Evolutionary conservation across 2,888 invertebrate species (phyloP).

Genomic region (Epirrita christyi): DNA sequence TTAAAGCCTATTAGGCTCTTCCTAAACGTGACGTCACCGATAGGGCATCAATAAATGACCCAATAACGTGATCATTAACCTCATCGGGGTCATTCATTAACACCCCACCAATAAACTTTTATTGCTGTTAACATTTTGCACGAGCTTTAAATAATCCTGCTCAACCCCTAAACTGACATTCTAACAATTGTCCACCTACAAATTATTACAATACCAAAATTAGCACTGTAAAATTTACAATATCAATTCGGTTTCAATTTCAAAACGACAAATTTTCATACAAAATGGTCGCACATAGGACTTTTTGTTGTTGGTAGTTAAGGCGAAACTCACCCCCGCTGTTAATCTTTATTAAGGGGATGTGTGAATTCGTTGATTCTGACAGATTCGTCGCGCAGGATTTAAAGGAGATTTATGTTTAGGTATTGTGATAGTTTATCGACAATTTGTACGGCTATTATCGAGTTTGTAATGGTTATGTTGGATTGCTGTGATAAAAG

Average conservation of each 20-base stretch:
- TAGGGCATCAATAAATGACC: conserved; percentile 14
- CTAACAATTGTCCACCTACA: conserved; percentile 49
- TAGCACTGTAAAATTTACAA: conserved; percentile 46
- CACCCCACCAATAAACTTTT: conserved; percentile 27
- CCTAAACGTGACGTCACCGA: too few relatives aligned
- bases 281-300: conserved; percentile 34
- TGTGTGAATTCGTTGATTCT: conserved; percentile 66
- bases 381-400: conserved; percentile 59
- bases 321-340: conserved; percentile 55
- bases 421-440: conserved; percentile 36
- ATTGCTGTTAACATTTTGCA: conserved; percentile 35
- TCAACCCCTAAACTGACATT: conserved; percentile 46
- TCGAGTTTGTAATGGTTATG: conserved; percentile 31
- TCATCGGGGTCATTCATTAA: conserved; percentile 20
- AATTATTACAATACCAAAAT: conserved; percentile 47
- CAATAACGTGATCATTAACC: conserved; percentile 21
- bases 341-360: conserved; percentile 79
- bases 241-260: background rate
- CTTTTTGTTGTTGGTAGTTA: conserved; percentile 45
- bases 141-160: conserved; percentile 48
- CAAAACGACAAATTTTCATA: conserved; percentile 12
- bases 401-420: conserved; percentile 38
- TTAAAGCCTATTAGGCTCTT: too few relatives aligned
- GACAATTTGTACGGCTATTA: conserved; percentile 35
- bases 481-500: conserved; percentile 6